phyloP scores from a whole-genome alignment of 1,140 invertebrate species.

The Andrena cerasifolii region DNA sequence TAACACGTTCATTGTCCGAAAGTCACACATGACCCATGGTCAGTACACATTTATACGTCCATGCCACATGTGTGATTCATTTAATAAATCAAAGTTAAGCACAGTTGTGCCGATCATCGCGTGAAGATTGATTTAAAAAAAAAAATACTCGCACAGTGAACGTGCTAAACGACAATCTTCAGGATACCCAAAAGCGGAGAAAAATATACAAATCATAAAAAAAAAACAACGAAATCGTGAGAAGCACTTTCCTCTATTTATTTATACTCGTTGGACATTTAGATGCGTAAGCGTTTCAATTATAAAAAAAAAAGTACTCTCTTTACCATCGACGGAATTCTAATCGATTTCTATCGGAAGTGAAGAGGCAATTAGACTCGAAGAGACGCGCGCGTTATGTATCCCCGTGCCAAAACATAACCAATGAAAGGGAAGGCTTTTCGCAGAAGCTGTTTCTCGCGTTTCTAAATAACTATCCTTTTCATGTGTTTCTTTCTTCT shows the following conservation, averaged over 20 bases:
- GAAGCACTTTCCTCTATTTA: slow-evolving; percentile 29
- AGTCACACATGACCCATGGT: too few relatives aligned
- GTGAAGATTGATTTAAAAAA: too few relatives aligned
- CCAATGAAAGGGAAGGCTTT: slow-evolving; percentile 65
- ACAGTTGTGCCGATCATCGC: too few relatives aligned
- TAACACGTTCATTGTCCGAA: too few relatives aligned
- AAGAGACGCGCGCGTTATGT: slow-evolving; percentile 63
- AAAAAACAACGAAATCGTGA: neutral
- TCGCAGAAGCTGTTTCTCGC: slow-evolving; percentile 32
- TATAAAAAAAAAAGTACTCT: neutral
- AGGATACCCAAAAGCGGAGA: neutral
- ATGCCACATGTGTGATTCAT: too few relatives aligned
- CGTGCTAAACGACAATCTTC: neutral
- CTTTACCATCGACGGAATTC: slow-evolving; percentile 31
- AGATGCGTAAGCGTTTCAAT: slow-evolving; percentile 2
- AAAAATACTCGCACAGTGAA: too few relatives aligned
- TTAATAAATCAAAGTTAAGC: too few relatives aligned
- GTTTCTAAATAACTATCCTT: slow-evolving; percentile 51
- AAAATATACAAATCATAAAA: neutral
- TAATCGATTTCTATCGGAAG: neutral
- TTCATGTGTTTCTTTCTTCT: slow-evolving; percentile 17
- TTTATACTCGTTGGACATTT: slow-evolving; percentile 29
- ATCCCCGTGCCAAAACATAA: slow-evolving; percentile 79
- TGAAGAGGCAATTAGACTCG: slow-evolving; percentile 10
- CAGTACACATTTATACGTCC: too few relatives aligned